These are phyloP conservation scores for Graptemys geographica DNA, from an alignment of 2,797 vertebrate genomes.

Conservation along the genomic window DNA sequence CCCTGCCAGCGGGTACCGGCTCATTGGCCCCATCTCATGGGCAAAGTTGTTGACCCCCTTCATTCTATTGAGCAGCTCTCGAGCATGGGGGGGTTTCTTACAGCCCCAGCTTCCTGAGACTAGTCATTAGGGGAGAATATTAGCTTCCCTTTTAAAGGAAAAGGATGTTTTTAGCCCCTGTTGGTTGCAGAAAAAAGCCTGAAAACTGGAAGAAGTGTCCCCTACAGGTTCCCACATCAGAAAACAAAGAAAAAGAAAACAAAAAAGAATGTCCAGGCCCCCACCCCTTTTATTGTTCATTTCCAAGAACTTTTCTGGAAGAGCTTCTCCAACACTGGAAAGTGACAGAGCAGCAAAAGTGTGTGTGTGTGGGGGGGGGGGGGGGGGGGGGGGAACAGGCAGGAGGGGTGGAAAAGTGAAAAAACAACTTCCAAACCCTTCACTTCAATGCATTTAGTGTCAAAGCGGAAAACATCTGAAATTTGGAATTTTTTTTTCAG, in stretches of 20 bases:
- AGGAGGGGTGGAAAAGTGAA: not conserved
- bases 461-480: not conserved
- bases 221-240: not conserved
- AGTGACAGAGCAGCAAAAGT: not conserved
- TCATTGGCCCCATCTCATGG: fast-evolving
- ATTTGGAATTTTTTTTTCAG: too few species aligned
- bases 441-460: not conserved
- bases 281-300: too few species aligned
- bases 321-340: not conserved
- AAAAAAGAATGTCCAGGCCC: not conserved
- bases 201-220: not conserved
- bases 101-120: not conserved
- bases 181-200: not conserved
- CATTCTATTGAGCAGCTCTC: not conserved
- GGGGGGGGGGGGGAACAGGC: too few species aligned
- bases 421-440: not conserved
- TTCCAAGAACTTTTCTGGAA: too few species aligned
- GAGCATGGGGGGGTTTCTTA: not conserved
- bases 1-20: fast-evolving
- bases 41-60: fast-evolving
- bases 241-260: not conserved
- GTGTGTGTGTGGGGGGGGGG: too few species aligned
- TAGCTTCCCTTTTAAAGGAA: not conserved
- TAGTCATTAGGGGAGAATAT: not conserved
- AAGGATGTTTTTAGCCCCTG: fast-evolving